Percentiles rank a stretch among this genome's conserved stretches.
Conservation (phyloP, 2,888 invertebrate genomes). For the Marronus borbonicus region DNA sequence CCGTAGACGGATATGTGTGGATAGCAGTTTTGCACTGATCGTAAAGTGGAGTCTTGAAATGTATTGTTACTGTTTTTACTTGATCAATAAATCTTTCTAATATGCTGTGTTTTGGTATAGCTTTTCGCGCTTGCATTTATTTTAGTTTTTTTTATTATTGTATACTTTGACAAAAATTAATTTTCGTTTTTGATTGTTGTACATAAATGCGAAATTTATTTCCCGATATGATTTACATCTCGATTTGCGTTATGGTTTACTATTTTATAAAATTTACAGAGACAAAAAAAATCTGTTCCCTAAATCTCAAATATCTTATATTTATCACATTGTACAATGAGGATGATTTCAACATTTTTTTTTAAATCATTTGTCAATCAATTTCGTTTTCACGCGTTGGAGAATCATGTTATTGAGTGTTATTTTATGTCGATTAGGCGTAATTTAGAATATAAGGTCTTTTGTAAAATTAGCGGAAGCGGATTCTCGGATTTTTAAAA, state of each 20-base stretch:
- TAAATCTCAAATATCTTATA: too few relatives aligned
- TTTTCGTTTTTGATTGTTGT: slow-evolving; percentile 1
- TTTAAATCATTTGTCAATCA: background rate
- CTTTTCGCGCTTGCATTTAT: slow-evolving; percentile 34
- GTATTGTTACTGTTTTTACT: slow-evolving; percentile 42
- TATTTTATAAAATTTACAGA: background rate
- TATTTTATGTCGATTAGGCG: slow-evolving; percentile 17
- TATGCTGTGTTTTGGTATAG: slow-evolving; percentile 33
- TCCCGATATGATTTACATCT: background rate
- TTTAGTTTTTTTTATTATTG: slow-evolving; percentile 17
- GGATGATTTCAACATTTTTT: background rate
- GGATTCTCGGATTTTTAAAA: too few relatives aligned
- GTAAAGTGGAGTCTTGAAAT: slow-evolving; percentile 33
- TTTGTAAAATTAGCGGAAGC: background rate
- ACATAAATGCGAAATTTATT: too few relatives aligned
- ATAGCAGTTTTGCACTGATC: slow-evolving; percentile 23
- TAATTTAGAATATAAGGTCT: slow-evolving; percentile 35
- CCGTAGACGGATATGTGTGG: slow-evolving; percentile 6
- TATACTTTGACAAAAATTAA: slow-evolving; percentile 23
- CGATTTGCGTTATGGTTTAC: background rate
- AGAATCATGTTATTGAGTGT: background rate
- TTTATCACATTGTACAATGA: background rate
- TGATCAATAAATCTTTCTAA: slow-evolving; percentile 36
- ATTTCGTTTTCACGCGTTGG: background rate
- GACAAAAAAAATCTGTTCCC: background rate